These are phyloP conservation scores for Timema podura DNA, from an alignment of 2,888 invertebrate genomes.

Conservation along the genomic window DNA sequence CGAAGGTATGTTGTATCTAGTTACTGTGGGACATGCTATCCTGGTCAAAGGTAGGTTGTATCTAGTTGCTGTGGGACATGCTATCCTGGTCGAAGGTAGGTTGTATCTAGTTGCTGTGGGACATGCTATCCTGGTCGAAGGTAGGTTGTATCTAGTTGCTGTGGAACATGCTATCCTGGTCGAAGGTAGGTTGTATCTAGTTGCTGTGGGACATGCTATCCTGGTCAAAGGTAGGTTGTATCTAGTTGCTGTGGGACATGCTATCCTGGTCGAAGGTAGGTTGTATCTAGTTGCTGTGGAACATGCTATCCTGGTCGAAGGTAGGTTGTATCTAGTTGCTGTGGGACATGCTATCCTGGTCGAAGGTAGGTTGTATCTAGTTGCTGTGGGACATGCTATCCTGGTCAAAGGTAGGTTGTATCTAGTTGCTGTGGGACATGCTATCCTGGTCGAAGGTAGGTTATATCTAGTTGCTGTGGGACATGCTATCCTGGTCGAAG, in stretches of 20 bases:
- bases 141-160: no score
- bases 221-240: conserved; percentile 71
- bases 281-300: no score
- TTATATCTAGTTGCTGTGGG: no score
- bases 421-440: no score
- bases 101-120: no score
- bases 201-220: conserved; percentile 91
- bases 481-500: conserved; percentile 90
- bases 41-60: conserved; percentile 71
- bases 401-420: conserved; percentile 71
- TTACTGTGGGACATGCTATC: conserved; percentile 91
- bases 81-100: conserved; percentile 79
- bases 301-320: conserved; percentile 90
- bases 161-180: conserved; percentile 93
- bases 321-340: no score
- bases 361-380: conserved; percentile 57
- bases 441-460: conserved; percentile 79
- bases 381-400: conserved; percentile 91
- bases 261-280: conserved; percentile 79
- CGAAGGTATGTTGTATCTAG: conserved; percentile 57
- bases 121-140: conserved; percentile 90
- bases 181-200: conserved; percentile 57
- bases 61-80: no score
- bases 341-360: conserved; percentile 93
- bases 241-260: no score